Percentiles rank a stretch among this genome's conserved stretches.
Evolutionary conservation across 2,888 invertebrate species (phyloP).

Genomic region (Oscheius sp.): DNA sequence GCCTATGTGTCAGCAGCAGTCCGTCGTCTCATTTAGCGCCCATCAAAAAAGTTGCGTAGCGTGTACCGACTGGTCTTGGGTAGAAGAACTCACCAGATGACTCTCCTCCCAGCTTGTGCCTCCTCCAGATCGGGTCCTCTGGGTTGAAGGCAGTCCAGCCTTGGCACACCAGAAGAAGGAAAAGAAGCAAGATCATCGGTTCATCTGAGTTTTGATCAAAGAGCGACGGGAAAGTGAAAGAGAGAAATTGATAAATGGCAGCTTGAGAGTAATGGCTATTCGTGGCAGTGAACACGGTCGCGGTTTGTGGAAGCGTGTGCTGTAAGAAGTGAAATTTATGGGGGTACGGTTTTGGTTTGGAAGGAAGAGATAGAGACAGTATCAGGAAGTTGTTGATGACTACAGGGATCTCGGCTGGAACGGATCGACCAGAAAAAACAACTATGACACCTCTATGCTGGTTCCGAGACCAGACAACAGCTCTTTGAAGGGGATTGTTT

Average conservation of each 20-base stretch:
- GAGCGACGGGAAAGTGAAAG: background rate
- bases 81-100: slow-evolving; percentile 22
- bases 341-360: background rate
- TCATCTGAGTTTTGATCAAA: background rate
- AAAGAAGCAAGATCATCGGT: slow-evolving; percentile 7
- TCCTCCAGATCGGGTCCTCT: slow-evolving; percentile 28
- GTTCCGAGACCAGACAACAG: background rate
- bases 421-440: slow-evolving; percentile 6
- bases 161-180: background rate
- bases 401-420: background rate
- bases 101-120: slow-evolving; percentile 23
- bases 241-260: no score
- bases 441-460: background rate
- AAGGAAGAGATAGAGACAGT: background rate
- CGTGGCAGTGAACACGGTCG: no score
- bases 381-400: background rate
- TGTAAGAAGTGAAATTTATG: no score
- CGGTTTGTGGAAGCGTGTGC: no score
- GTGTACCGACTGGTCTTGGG: slow-evolving; percentile 6
- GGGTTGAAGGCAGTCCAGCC: slow-evolving; percentile 12
- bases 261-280: no score
- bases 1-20: background rate
- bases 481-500: no score
- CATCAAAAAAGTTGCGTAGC: slow-evolving; percentile 7
- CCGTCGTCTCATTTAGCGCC: slow-evolving; percentile 17